Base-by-base conservation (phyloP, 1,140 invertebrate genomes). In the Caenorhabditis remanei region DNA sequence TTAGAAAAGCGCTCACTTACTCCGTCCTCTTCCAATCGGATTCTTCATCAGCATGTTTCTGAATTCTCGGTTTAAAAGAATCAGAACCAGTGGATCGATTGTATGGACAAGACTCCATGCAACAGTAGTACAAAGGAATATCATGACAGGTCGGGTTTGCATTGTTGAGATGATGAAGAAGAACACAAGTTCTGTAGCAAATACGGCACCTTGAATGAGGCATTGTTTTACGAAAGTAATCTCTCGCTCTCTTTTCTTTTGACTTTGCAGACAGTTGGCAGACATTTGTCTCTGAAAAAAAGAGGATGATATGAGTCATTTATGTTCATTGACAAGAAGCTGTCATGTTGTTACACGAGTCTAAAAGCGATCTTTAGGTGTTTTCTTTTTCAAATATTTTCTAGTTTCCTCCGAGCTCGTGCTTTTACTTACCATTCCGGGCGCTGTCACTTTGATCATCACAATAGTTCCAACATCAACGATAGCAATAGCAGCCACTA, bases 151-250 rank as follows among this genome's bases (percentile, higher is more conserved):
- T 46, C 53, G 46, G 21, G 71, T 50, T 50, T 79, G 71, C 71
- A 79, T 79, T n/a, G 19, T n/a, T 9, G 75, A 58, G n/a, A 87
- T 58, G 13, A 87, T 83, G 79, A 87, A 87, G 40, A 79, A 87
- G n/a, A 71, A 79, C 2, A 87, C 0, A 7, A 87, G 86, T 24
- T 87, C 86, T 21, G 71, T 61, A 43, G 53, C 75, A 40, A 87
- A 87, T n/a, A 87, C 86, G 2, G 53, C 86, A 46, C 46, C 86
- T 55, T 87, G 86, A 21, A 87, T 50, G 9, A 79, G 46, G 13
- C 32, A 41, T 50, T 79, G 71, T n/a, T 79, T 79, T 9, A 79
- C 71, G n/a, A 79, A 79, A 2, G 71, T 79, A 46, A 79, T 79
- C 46, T 79, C 71, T 13, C 71, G 71, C 14, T 79, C 13, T 2